Evolutionary conservation across 2,888 invertebrate species (phyloP), one percentile per base, ranked within the genome.

Genomic region (Cynaeus angustus): DNA sequence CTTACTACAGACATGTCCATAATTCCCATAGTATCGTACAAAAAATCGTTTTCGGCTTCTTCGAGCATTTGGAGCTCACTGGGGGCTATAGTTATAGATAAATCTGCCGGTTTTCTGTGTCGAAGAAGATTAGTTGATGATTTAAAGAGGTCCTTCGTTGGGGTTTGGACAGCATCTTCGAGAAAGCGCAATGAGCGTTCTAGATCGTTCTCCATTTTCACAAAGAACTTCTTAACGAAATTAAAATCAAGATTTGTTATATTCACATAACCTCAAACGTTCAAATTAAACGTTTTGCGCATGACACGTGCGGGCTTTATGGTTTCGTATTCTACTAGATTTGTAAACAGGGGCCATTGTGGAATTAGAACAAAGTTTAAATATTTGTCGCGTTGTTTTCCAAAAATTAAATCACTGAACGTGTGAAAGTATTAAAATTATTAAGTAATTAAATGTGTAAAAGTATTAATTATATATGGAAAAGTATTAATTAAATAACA

Each of bases 191-290:
- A 73, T 9, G 85, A 85, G 65, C 83, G 77, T 66, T 83, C 81
- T 68, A 85, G 79, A 74, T 84, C 82, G 74, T 79, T 80, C 75
- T 84, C 82, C 84, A 84, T 84, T 72, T 46, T 67, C n/a, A n/a
- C 2, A 2, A 33, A n/a, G 7, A n/a, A n/a, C n/a, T n/a, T 7
- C 1, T 33, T 21, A 21, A 28, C 28, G 9, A n/a, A 6, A 12
- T 13, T 13, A 3, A 14, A 3, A 3, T 1, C 1, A 7, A 43
- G n/a, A 33, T 6, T 9, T 33, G 2, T 9, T 33, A 4, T 33
- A 33, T 9, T 2, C 7, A 33, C 33, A 33, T 6, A 33, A 33
- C 33, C 33, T 33, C 33, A 33, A 7, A 33, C 33, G 2, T 33
- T 33, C 6, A 7, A 33, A 33, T n/a, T 33, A 21, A 4, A 21